These are phyloP conservation scores for Lethenteron camtschaticum DNA, from an alignment of 2,113 vertebrate genomes.

Conservation along the genomic window DNA sequence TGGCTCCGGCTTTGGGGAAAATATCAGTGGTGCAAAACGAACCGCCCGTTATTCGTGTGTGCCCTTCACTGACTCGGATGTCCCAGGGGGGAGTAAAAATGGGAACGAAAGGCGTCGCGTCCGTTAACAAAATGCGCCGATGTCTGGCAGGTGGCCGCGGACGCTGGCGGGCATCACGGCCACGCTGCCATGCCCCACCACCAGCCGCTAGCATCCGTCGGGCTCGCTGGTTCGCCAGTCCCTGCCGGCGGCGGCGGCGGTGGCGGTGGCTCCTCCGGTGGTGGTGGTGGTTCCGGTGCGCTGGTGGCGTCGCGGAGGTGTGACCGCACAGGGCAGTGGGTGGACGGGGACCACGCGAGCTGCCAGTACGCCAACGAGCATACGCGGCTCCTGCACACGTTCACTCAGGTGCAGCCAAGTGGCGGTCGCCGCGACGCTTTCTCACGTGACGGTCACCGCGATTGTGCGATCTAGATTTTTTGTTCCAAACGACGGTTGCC, in stretches of 20 bases:
- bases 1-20: too few species aligned
- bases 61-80: too few species aligned
- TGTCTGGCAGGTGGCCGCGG: slow-evolving; percentile 52
- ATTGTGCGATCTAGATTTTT: too few species aligned
- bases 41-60: too few species aligned
- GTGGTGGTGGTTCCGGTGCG: slow-evolving; percentile 18
- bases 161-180: slow-evolving; percentile 74
- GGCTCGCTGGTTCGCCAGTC: too few species aligned
- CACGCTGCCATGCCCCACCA: slow-evolving; percentile 51
- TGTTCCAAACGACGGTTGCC: too few species aligned
- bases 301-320: slow-evolving; percentile 57
- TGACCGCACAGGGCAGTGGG: slow-evolving; percentile 56
- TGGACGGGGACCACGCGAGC: slow-evolving; percentile 63
- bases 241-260: slow-evolving; percentile 43
- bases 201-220: too few species aligned
- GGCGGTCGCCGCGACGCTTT: background rate
- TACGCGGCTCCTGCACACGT: slow-evolving; percentile 70
- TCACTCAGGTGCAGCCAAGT: slow-evolving; percentile 54
- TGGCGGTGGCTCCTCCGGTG: slow-evolving; percentile 41
- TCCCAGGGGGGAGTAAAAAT: too few species aligned
- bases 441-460: too few species aligned
- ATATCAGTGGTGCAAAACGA: too few species aligned
- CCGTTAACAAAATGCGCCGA: too few species aligned
- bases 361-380: slow-evolving; percentile 89
- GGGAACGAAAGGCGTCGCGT: too few species aligned